Percentiles rank a stretch among this genome's conserved stretches.
Evolutionary conservation across 2,888 invertebrate genomes (phyloP).

Genomic region (Coenonympha glycerion): DNA sequence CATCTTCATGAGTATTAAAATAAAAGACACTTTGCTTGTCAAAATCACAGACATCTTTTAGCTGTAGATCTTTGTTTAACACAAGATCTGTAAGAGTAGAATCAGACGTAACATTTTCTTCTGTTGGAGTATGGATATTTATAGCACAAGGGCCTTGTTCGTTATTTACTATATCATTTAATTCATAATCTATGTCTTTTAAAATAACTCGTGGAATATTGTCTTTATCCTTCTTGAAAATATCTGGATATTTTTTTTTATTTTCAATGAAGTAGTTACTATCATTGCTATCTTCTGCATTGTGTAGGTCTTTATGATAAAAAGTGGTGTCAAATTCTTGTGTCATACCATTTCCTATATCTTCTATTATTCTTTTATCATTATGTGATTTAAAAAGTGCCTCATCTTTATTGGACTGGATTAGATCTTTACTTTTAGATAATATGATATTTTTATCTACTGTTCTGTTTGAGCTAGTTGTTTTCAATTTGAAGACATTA

Average conservation of each 20-base stretch:
- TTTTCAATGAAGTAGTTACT: too few relatives aligned
- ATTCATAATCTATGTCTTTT: not conserved
- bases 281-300: not conserved
- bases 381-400: too few relatives aligned
- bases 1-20: not conserved
- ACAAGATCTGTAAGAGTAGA: not conserved
- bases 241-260: not conserved
- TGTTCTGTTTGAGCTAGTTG: too few relatives aligned
- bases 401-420: too few relatives aligned
- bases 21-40: not conserved
- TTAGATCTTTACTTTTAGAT: too few relatives aligned
- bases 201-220: not conserved
- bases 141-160: not conserved
- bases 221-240: not conserved
- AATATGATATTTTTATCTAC: too few relatives aligned
- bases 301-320: not conserved
- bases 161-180: not conserved
- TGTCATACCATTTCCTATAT: constrained; percentile 39
- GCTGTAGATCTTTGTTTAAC: not conserved
- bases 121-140: not conserved
- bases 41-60: not conserved
- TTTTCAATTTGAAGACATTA: not conserved
- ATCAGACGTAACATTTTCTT: not conserved
- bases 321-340: constrained; percentile 39
- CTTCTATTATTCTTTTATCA: not conserved